These are phyloP conservation scores for Drusus annulatus DNA, from an alignment of 1,140 invertebrate genomes.

Conservation along the genomic window DNA sequence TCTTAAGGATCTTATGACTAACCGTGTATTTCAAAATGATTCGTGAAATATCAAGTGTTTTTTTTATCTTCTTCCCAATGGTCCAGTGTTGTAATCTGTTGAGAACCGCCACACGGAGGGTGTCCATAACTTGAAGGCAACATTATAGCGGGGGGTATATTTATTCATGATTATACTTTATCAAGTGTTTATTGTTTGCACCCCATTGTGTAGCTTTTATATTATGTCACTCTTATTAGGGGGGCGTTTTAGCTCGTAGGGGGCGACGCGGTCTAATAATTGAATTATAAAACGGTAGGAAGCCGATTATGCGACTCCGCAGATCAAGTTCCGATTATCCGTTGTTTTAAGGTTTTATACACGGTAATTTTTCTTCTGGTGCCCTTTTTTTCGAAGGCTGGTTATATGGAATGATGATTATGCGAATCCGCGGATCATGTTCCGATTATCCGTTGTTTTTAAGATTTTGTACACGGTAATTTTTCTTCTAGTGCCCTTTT, in stretches of 20 bases:
- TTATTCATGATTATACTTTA: conserved; percentile 60
- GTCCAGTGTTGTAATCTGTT: background rate
- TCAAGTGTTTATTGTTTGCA: conserved; percentile 60
- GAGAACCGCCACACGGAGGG: conserved; percentile 19
- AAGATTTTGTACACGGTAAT: no score
- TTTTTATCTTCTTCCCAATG: no score
- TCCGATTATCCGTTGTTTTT: no score
- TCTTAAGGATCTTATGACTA: no score
- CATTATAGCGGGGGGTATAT: conserved; percentile 51
- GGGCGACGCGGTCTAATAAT: conserved; percentile 24
- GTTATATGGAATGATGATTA: background rate
- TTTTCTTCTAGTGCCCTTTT: no score
- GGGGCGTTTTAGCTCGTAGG: conserved; percentile 29
- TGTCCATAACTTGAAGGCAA: conserved; percentile 40
- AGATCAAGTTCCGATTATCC: no score
- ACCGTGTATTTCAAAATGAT: no score
- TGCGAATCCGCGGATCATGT: background rate
- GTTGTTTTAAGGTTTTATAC: no score
- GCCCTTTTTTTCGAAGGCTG: no score
- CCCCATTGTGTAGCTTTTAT: conserved; percentile 55
- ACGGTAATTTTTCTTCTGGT: no score
- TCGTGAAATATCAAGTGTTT: no score
- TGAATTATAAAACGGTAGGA: conserved; percentile 36
- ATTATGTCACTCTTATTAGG: conserved; percentile 59
- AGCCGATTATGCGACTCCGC: background rate